Conservation (phyloP, 2,113 vertebrate species). For the Oncorhynchus kisutch region DNA sequence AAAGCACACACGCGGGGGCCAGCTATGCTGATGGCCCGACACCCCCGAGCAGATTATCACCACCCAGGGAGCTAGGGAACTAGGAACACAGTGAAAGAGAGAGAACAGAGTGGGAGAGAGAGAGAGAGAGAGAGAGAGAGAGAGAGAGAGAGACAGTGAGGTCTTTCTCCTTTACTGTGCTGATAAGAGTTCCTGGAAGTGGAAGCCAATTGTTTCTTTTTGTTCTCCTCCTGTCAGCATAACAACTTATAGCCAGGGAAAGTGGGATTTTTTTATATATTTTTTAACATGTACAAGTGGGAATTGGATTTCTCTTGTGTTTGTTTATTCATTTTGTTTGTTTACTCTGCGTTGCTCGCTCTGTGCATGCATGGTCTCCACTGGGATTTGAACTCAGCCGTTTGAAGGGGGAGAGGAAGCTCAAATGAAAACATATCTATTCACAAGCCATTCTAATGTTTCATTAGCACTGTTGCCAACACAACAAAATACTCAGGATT, state of each 20-base stretch:
- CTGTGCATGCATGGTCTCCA: slow-evolving; percentile 25
- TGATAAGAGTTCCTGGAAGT: background rate
- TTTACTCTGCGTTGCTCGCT: slow-evolving; percentile 5
- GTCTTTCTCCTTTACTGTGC: slow-evolving; percentile 4
- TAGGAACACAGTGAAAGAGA: background rate
- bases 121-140: background rate
- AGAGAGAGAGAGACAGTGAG: background rate
- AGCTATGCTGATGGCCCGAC: background rate
- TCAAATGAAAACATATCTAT: slow-evolving; percentile 8
- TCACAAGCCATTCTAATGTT: slow-evolving; percentile 40
- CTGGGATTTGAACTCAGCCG: slow-evolving; percentile 40
- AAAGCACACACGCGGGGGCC: background rate
- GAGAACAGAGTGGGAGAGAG: background rate
- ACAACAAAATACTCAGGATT: slow-evolving; percentile 60
- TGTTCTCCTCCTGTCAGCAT: slow-evolving; percentile 23
- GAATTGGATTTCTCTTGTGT: slow-evolving; percentile 54
- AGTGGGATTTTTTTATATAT: slow-evolving; percentile 7
- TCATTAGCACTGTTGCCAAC: slow-evolving; percentile 56
- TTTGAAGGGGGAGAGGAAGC: slow-evolving; percentile 28
- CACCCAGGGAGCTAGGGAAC: background rate
- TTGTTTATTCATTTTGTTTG: slow-evolving; percentile 30
- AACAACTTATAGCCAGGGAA: slow-evolving; percentile 23
- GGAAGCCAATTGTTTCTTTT: background rate
- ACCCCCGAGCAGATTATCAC: background rate
- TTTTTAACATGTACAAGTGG: slow-evolving; percentile 47